phyloP scores from a whole-genome alignment of 30 jellyfish, hydroid and myxozoan genomes.

The Turritopsis dohrnii region DNA sequence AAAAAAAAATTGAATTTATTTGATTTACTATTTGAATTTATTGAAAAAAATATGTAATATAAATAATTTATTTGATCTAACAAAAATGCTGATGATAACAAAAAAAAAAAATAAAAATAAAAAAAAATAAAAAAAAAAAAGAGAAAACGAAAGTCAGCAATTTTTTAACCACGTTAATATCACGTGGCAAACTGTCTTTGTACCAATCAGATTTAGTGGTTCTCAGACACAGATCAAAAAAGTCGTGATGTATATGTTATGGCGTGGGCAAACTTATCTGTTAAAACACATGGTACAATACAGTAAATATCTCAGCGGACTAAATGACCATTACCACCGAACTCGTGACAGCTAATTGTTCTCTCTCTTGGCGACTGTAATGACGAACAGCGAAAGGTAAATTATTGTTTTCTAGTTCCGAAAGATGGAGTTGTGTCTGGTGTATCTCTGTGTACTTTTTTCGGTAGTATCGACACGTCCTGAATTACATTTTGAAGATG shows the following conservation, averaged over 20 bases:
- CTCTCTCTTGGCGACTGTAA: no score
- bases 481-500: not conserved
- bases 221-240: not conserved
- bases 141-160: no score
- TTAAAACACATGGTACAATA: not conserved
- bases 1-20: no score
- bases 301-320: not conserved
- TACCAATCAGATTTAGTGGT: not conserved
- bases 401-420: not conserved
- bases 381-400: no score
- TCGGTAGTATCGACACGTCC: not conserved
- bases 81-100: no score
- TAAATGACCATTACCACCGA: not conserved
- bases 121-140: no score
- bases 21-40: no score
- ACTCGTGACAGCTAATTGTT: not conserved
- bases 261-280: not conserved
- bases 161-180: no score
- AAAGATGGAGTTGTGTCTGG: not conserved
- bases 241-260: not conserved
- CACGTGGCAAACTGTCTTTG: not conserved
- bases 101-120: no score
- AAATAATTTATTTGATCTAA: no score
- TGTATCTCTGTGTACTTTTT: not conserved
- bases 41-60: no score